Conservation (phyloP, 2,888 invertebrate genomes). For the Pimpla rufipes region DNA sequence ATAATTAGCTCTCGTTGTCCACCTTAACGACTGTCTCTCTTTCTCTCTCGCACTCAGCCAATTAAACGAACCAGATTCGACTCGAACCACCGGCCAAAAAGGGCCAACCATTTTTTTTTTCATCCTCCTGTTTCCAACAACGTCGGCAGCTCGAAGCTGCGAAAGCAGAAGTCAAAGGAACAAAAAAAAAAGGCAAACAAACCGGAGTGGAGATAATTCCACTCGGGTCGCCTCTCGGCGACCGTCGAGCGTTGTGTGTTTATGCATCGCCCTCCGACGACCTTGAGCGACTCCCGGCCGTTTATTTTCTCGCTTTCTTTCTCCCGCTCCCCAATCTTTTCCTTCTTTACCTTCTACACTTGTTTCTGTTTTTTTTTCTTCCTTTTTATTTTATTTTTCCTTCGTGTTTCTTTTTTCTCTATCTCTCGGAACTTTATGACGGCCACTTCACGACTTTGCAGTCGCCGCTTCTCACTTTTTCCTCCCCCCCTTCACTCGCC, state of each 20-base stretch:
- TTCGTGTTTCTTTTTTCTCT: no score
- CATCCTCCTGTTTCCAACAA: no score
- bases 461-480: not conserved
- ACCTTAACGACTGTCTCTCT: no score
- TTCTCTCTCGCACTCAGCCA: no score
- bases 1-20: no score
- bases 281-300: constrained; percentile 6
- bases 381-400: no score
- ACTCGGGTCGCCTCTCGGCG: not conserved
- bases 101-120: no score
- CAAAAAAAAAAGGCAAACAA: not conserved
- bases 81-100: no score
- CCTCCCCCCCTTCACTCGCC: not conserved
- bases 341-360: not conserved
- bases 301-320: constrained; percentile 3
- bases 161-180: no score
- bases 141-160: no score
- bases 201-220: not conserved
- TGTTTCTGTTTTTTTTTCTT: not conserved
- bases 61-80: no score
- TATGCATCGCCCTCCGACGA: not conserved
- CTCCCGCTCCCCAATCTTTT: not conserved
- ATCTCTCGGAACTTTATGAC: constrained; percentile 14
- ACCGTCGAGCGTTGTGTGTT: not conserved
- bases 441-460: constrained; percentile 1